A percentile compares a stretch with the other conserved stretches of the same genome.
phyloP scores from a whole-genome alignment of 2,797 vertebrate genomes.

The Poecilia velifera region DNA sequence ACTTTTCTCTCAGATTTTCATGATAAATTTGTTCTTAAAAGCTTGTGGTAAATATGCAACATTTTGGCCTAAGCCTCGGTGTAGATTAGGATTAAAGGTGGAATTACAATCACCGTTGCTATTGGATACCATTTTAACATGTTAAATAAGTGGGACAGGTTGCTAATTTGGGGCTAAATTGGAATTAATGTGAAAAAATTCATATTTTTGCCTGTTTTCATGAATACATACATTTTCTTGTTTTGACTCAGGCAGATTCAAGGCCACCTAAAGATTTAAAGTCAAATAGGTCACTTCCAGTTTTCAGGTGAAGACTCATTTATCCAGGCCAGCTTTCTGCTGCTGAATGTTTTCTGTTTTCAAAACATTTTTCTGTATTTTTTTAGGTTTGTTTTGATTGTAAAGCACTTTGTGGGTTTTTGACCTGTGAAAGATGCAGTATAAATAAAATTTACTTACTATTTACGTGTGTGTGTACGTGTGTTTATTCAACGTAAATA shows the following conservation, averaged over 20 bases:
- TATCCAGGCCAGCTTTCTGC: neutral
- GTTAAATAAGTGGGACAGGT: neutral
- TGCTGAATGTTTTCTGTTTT: neutral
- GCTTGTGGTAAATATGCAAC: no score
- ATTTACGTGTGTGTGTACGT: neutral
- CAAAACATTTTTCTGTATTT: neutral
- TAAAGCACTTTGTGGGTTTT: neutral
- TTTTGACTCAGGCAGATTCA: neutral
- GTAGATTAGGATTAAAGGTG: no score
- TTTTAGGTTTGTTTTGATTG: neutral
- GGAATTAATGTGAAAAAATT: neutral
- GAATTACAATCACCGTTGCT: no score
- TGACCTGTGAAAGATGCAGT: neutral
- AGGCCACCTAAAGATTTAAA: neutral
- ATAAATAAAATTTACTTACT: neutral
- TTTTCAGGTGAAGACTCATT: neutral
- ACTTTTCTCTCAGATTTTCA: no score
- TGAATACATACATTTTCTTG: neutral
- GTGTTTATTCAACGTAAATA: neutral
- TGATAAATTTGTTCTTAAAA: no score
- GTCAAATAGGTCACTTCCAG: neutral
- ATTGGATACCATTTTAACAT: no score
- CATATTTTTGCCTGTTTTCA: neutral
- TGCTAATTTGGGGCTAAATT: constrained; percentile 16
- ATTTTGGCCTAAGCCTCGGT: no score